Conservation (phyloP, 2,113 vertebrate species). For the Cygnus atratus region DNA sequence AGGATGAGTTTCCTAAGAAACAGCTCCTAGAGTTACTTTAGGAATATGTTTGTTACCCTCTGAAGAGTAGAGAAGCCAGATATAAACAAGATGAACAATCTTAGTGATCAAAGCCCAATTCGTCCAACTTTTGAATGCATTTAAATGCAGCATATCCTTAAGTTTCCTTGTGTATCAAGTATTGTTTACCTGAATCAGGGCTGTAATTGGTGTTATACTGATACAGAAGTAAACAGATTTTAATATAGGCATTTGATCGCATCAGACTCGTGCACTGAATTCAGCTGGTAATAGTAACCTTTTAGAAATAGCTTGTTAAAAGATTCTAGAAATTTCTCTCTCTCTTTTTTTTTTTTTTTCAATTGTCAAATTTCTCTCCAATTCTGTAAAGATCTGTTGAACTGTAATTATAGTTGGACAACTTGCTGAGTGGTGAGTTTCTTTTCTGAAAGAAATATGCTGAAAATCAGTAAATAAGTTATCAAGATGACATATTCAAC, state of each 20-base stretch:
- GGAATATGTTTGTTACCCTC: background rate
- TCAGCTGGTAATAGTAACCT: background rate
- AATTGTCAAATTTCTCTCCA: background rate
- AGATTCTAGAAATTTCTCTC: background rate
- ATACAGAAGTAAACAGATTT: background rate
- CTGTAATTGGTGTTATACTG: background rate
- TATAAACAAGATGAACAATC: background rate
- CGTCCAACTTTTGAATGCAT: background rate
- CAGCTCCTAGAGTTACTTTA: background rate
- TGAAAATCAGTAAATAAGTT: background rate
- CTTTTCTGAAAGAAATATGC: background rate
- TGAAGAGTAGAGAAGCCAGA: background rate
- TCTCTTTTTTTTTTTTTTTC: background rate
- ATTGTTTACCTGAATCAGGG: background rate
- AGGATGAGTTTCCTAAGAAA: background rate
- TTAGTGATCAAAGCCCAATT: background rate
- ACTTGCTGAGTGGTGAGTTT: background rate
- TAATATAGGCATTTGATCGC: background rate
- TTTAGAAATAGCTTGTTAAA: background rate
- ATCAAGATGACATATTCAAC: background rate
- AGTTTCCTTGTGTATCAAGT: background rate
- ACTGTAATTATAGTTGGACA: background rate
- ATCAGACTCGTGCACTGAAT: background rate
- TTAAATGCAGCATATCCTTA: background rate
- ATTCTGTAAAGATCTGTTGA: background rate